A percentile compares a stretch with the other conserved stretches of the same genome.
phyloP scores from a whole-genome alignment of 2,113 vertebrate species.

The Zonotrichia leucophrys region DNA sequence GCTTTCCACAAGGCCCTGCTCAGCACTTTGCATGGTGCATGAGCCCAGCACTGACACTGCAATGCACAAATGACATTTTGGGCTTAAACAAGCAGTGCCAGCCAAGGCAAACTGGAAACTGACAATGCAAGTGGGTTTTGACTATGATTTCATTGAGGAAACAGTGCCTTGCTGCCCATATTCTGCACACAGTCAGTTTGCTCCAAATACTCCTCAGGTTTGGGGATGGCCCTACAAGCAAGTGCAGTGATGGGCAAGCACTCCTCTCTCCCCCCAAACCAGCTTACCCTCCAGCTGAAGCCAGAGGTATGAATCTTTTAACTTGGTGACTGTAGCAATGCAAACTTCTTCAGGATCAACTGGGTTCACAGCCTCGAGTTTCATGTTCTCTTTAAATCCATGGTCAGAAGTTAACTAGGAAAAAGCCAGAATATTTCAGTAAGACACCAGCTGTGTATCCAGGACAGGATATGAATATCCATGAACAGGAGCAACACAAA shows the following conservation, averaged over 20 bases:
- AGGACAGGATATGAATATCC: neutral
- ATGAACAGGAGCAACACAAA: neutral
- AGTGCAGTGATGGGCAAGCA: neutral
- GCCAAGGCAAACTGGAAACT: neutral
- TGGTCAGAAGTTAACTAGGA: constrained; percentile 85
- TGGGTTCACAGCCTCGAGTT: constrained; percentile 94
- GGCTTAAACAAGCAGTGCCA: neutral
- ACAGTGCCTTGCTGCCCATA: neutral
- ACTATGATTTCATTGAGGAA: neutral
- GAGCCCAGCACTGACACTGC: neutral
- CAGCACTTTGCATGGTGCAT: neutral
- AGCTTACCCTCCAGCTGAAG: constrained; percentile 90
- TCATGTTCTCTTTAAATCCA: constrained; percentile 93
- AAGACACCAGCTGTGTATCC: neutral
- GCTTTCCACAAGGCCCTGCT: neutral
- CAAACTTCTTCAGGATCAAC: constrained; percentile 91
- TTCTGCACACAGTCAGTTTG: neutral
- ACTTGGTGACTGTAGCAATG: constrained; percentile 86
- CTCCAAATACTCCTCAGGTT: neutral
- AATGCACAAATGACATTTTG: neutral
- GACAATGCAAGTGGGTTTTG: neutral
- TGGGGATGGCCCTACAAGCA: neutral
- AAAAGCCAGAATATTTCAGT: neutral
- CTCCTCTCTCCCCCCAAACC: neutral
- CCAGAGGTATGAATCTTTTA: constrained; percentile 92